Conservation (phyloP, 1,140 invertebrate genomes). For the Zaprionus camerounensis region DNA sequence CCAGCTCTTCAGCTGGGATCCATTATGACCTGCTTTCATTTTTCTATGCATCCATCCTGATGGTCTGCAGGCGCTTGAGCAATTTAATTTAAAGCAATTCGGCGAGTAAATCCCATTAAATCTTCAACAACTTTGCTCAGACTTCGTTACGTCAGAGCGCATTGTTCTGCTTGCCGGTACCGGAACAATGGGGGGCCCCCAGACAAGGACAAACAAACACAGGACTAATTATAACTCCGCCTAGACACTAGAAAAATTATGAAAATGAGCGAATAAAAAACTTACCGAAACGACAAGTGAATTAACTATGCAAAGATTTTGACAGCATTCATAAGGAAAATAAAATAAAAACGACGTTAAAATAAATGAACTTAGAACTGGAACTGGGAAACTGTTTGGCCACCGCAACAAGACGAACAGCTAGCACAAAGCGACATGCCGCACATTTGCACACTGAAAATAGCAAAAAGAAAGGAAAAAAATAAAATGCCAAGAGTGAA, state of each 20-base stretch:
- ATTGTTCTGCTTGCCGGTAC: slow-evolving; percentile 43
- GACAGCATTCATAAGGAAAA: slow-evolving; percentile 36
- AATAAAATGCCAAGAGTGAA: slow-evolving; percentile 30
- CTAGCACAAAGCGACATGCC: slow-evolving; percentile 65
- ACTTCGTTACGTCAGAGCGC: slow-evolving; percentile 50
- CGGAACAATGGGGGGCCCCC: slow-evolving; percentile 55
- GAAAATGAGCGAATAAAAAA: slow-evolving; percentile 40
- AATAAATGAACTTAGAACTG: slow-evolving; percentile 30
- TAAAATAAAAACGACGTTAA: slow-evolving; percentile 22
- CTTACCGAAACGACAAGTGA: slow-evolving; percentile 51
- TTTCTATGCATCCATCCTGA: slow-evolving; percentile 21
- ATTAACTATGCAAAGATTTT: slow-evolving; percentile 68
- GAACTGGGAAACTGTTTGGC: background rate
- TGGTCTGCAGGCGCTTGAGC: slow-evolving; percentile 28
- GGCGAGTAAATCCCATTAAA: slow-evolving; percentile 67
- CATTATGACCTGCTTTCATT: slow-evolving; percentile 33
- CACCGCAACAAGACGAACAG: slow-evolving; percentile 40
- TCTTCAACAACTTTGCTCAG: slow-evolving; percentile 62
- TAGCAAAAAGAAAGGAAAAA: slow-evolving; percentile 46
- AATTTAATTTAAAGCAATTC: slow-evolving; percentile 69
- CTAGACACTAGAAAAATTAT: slow-evolving; percentile 63
- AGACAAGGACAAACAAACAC: slow-evolving; percentile 48
- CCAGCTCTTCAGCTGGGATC: background rate
- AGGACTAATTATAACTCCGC: slow-evolving; percentile 71
- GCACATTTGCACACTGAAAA: slow-evolving; percentile 68